These are phyloP conservation scores for Iguana delicatissima DNA, from an alignment of 2,797 vertebrate genomes.

Conservation along the genomic window DNA sequence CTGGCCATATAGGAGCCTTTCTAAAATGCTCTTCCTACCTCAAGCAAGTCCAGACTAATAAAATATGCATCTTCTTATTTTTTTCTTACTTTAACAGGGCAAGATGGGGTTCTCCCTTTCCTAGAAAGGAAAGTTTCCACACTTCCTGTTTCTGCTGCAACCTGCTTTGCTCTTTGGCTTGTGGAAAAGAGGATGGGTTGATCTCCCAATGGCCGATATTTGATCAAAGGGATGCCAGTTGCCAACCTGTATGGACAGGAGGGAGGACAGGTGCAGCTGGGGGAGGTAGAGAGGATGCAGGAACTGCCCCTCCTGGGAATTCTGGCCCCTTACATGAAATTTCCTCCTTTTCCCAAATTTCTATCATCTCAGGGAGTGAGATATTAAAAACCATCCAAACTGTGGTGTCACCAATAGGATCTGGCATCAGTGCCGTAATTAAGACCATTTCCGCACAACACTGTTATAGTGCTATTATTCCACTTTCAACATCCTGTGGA, in stretches of 20 bases:
- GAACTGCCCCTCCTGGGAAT: too few species aligned
- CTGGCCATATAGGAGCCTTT: accelerated
- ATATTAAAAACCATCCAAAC: not conserved
- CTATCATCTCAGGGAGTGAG: too few species aligned
- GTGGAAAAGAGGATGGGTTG: not conserved
- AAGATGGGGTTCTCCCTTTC: not conserved
- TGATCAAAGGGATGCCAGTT: not conserved
- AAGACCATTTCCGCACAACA: too few species aligned
- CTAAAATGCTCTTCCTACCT: not conserved
- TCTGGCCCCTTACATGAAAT: too few species aligned
- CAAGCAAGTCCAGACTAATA: accelerated
- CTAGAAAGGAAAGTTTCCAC: not conserved
- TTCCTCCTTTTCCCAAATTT: too few species aligned
- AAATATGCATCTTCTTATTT: not conserved
- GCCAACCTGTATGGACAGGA: not conserved
- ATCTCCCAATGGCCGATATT: not conserved
- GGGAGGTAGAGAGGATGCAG: too few species aligned
- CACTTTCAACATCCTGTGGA: too few species aligned
- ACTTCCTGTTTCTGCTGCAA: not conserved
- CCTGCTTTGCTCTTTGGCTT: not conserved
- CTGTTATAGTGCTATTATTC: too few species aligned
- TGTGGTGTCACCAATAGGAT: too few species aligned
- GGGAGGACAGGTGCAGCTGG: not conserved
- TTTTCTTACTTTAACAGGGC: not conserved
- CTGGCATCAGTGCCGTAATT: too few species aligned